phyloP scores from a whole-genome alignment of 1,140 invertebrate species.

The Meteorus sp. region DNA sequence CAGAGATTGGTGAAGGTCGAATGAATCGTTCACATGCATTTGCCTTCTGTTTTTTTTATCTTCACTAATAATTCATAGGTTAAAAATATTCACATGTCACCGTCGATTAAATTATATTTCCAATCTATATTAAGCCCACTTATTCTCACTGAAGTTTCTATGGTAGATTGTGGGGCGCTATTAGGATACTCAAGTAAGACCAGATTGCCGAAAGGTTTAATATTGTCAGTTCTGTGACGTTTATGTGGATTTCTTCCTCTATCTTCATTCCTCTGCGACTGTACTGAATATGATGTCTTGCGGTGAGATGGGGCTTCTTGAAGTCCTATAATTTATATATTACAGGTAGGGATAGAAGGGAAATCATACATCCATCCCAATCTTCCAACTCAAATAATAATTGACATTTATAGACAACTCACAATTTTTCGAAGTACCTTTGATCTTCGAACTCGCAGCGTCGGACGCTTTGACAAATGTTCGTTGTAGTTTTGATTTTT shows the following conservation, averaged over 20 bases:
- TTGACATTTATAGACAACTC: slow-evolving; percentile 38
- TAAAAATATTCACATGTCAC: no score
- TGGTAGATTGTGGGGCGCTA: slow-evolving; percentile 37
- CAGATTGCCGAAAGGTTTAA: slow-evolving; percentile 38
- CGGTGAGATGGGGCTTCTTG: no score
- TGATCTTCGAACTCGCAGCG: slow-evolving; percentile 72
- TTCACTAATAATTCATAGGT: no score
- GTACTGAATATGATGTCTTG: no score
- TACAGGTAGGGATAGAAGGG: neutral
- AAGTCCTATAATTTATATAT: no score
- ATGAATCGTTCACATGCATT: no score
- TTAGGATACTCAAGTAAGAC: slow-evolving; percentile 45
- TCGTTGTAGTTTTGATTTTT: slow-evolving; percentile 70
- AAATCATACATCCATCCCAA: neutral
- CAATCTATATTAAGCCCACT: slow-evolving; percentile 40
- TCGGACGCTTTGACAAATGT: slow-evolving; percentile 79
- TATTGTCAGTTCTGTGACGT: slow-evolving; percentile 30
- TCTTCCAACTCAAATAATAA: neutral
- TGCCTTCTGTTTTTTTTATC: no score
- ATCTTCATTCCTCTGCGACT: neutral
- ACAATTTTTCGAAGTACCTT: slow-evolving; percentile 63
- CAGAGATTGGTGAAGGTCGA: no score
- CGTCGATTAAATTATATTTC: slow-evolving; percentile 31
- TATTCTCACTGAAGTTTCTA: slow-evolving; percentile 35
- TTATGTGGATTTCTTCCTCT: slow-evolving; percentile 27